phyloP scores from a whole-genome alignment of 2,797 vertebrate species.

The Schizopygopsis malacanthus region DNA sequence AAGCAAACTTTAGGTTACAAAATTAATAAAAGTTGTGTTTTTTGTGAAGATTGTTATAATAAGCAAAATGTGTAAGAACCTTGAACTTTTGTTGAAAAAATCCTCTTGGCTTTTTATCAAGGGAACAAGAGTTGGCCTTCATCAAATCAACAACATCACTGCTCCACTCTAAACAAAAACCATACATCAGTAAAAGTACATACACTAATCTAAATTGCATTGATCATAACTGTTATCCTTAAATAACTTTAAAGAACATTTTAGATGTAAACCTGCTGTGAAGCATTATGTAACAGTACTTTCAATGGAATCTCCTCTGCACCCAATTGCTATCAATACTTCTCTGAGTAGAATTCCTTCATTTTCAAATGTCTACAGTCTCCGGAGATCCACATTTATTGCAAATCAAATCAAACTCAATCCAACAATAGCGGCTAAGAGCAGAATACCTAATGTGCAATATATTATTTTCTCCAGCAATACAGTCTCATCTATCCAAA shows the following conservation, averaged over 20 bases:
- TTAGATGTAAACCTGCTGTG: neutral
- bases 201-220: neutral
- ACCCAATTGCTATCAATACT: neutral
- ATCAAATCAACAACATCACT: neutral
- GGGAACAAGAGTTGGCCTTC: neutral
- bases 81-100: neutral
- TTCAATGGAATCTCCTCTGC: neutral
- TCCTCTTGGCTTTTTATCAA: neutral
- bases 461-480: neutral
- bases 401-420: neutral
- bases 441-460: neutral
- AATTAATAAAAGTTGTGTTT: neutral
- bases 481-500: neutral
- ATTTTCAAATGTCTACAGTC: constrained; percentile 7
- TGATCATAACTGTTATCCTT: neutral
- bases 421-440: constrained; percentile 7
- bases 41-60: neutral
- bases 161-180: neutral
- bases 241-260: neutral
- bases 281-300: neutral
- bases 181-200: neutral
- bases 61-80: neutral
- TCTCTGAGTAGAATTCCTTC: neutral
- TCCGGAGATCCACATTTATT: neutral
- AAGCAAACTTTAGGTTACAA: neutral